Base-by-base conservation (phyloP, 1,140 invertebrate species). In the Macrostomum lignano region DNA sequence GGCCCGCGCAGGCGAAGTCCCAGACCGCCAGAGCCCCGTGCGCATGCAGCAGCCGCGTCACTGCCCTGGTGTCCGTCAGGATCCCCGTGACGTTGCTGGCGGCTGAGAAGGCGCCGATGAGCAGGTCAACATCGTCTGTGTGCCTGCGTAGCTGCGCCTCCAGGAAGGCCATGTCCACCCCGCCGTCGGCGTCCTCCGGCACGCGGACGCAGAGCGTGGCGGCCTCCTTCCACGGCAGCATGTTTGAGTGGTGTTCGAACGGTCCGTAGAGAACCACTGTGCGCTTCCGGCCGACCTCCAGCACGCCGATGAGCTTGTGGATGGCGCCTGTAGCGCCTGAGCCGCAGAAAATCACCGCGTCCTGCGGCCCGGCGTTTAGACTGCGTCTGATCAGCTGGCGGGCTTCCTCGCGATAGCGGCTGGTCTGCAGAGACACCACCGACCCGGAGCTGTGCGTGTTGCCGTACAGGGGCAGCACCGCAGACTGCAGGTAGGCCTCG, bases 11-110 rank as follows among this genome's bases (percentile, higher is more conserved):
- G 3, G 75, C 75, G 53, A 76, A 84, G 54, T 84, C 78, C 48
- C 76, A 84, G 44, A 84, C 70, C 2, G 73, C 68, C 31, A 76
- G 61, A 2, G 74, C 76, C 2, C 68, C 70, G 46, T 76, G 73
- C 42, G 71, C 68, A 45, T 81, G 75, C 5, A 84, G 60, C 1
- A 78, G 51, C 9, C 72, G 55, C 1, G 76, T 79, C 5, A 79
- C 71, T 1, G 69, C 66, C 19, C 77, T 66, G 44, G 77, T 73
- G 60, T 82, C 74, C 26, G 69, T 66, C 26, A 81, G 48, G 33
- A 76, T 68, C n/a, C 79, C 79, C 6, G 78, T 82, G 11, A 82
- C 67, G 49, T 77, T 81, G 21, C 74, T 81, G 1, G 73, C 74
- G 1, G 74, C 74, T 29, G 70, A 68, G 48, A 84, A 81, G 51